phyloP scores from a whole-genome alignment of 2,113 vertebrate genomes.

The Ceuthmochares aereus region DNA sequence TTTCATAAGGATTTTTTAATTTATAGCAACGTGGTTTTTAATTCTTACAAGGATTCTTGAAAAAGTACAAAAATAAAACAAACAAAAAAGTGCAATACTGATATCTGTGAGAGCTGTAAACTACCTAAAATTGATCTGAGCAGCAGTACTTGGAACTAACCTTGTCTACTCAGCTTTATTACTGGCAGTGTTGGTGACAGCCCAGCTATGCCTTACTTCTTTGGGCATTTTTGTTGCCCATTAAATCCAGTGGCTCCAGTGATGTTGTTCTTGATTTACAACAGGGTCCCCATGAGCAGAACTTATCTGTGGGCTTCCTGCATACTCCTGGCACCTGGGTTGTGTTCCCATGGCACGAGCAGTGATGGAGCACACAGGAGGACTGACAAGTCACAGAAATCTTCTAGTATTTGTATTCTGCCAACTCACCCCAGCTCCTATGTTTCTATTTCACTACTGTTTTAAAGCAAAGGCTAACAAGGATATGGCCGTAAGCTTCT shows the following conservation, averaged over 20 bases:
- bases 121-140: background rate
- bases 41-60: background rate
- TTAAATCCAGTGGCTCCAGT: background rate
- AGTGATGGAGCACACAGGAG: background rate
- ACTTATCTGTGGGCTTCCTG: background rate
- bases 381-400: background rate
- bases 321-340: background rate
- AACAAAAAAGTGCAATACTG: background rate
- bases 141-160: background rate
- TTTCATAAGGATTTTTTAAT: constrained; percentile 13
- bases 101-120: background rate
- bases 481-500: background rate
- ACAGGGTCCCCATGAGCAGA: accelerated
- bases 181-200: background rate
- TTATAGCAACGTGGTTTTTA: background rate
- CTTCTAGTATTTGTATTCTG: background rate
- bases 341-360: constrained; percentile 3
- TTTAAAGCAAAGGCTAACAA: background rate
- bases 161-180: background rate
- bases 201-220: background rate
- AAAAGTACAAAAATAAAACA: background rate
- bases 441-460: background rate
- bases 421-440: background rate
- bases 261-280: background rate
- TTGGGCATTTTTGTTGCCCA: background rate